Evolutionary conservation across 92 coral and sea anemone genomes (phyloP).

Genomic region (Porites divaricata): DNA sequence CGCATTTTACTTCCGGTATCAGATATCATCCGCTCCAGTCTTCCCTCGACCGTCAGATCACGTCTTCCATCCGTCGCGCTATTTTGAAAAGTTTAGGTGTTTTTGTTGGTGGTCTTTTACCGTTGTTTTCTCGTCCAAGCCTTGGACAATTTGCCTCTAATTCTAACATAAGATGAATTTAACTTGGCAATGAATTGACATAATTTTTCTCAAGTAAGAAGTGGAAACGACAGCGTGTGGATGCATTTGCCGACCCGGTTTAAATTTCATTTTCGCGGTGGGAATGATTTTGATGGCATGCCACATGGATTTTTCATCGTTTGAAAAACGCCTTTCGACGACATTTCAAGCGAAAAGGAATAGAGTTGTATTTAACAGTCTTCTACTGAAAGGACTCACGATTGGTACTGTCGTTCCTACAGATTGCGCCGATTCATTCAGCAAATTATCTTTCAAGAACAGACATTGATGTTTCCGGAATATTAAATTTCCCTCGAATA

Average conservation of each 20-base stretch:
- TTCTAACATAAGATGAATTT: neutral
- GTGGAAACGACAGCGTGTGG: neutral
- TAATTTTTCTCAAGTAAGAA: neutral
- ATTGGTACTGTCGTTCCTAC: neutral
- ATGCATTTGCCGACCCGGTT: neutral
- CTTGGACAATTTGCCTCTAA: neutral
- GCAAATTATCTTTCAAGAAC: neutral
- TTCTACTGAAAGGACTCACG: neutral
- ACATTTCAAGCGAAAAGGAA: neutral
- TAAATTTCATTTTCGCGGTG: neutral
- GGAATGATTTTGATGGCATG: slow-evolving; percentile 19
- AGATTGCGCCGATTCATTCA: neutral
- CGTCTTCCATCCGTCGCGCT: slow-evolving; percentile 45
- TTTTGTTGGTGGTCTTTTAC: neutral
- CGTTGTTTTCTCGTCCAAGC: neutral
- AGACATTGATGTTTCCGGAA: slow-evolving; percentile 11
- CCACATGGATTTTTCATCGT: neutral
- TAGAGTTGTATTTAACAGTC: neutral
- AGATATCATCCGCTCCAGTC: slow-evolving; percentile 27
- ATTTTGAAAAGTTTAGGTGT: slow-evolving; percentile 11
- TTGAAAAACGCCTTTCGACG: neutral
- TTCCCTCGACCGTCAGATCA: slow-evolving; percentile 21
- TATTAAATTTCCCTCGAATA: slow-evolving; percentile 18
- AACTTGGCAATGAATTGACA: neutral
- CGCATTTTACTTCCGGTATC: neutral